Percentiles rank a stretch among this genome's conserved stretches.
phyloP scores from a whole-genome alignment of 2,888 invertebrate genomes.

The Ectropis crepuscularia region DNA sequence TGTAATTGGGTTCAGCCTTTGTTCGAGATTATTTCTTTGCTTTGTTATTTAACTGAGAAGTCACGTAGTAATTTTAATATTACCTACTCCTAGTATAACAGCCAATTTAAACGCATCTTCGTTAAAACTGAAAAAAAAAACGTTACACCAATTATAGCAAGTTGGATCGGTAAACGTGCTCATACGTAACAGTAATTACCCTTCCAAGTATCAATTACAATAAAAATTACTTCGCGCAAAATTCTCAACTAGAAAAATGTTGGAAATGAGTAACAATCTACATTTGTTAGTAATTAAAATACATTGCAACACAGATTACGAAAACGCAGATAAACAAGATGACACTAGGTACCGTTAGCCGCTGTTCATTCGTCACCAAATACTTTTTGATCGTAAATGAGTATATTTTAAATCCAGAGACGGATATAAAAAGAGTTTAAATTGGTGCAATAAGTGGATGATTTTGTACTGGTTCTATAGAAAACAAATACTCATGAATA shows the following conservation, averaged over 20 bases:
- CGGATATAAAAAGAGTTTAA: neutral
- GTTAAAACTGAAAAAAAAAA: conserved; percentile 6
- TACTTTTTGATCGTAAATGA: too few species aligned
- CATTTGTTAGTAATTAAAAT: conserved; percentile 53
- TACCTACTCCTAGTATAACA: too few species aligned
- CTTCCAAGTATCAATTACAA: conserved; percentile 36
- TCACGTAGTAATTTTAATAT: too few species aligned
- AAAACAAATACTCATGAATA: neutral
- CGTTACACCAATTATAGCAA: conserved; percentile 7
- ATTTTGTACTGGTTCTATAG: neutral
- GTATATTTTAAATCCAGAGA: too few species aligned
- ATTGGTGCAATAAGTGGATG: neutral
- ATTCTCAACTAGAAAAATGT: conserved; percentile 32
- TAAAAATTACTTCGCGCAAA: conserved; percentile 22
- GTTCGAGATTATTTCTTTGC: too few species aligned
- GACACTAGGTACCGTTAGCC: neutral
- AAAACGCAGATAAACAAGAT: neutral
- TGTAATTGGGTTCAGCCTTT: too few species aligned
- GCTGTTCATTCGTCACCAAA: too few species aligned
- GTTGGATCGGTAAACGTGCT: conserved; percentile 20
- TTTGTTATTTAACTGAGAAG: too few species aligned
- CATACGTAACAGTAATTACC: conserved; percentile 10
- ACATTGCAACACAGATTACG: conserved; percentile 36
- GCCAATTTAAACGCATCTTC: neutral
- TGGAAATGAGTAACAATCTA: conserved; percentile 35